Evolutionary conservation across 2,113 vertebrate genomes (phyloP), one percentile per base, ranked within the genome.

Genomic region (Oreochromis aureus): DNA sequence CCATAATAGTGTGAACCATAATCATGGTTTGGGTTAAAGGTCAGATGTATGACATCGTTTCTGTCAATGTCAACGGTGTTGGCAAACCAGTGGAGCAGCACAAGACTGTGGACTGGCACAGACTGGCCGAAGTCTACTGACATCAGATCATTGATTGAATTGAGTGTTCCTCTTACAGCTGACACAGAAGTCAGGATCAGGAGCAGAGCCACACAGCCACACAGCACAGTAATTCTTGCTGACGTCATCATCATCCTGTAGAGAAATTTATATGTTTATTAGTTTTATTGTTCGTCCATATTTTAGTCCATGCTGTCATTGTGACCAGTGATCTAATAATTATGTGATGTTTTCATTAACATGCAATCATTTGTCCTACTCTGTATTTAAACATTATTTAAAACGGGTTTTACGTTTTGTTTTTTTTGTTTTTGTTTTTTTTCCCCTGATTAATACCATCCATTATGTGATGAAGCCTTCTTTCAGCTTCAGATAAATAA

Each of bases 61-160:
- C 12, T 41, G 55, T 48, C 5, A 78, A 78, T 63, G 19, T 51
- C 1, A n/a, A 87, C 85, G 16, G 9, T 12, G 11, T 18, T 13
- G 32, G 86, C 66, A 82, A 87, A 87, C 86, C 86, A 87, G 44
- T 51, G 32, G n/a, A 87, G 86, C 22, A 82, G 41, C 44, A n/a
- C 22, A 39, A 59, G 16, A 41, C 54, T n/a, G 44, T 82, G 12
- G 5, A 46, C 30, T 2, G 32, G 27, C 44, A 53, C 66, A 22
- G 7, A n/a, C 4, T n/a, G 18, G 39, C 24, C 10, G 18, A 15
- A 46, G 4, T 1, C 5, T 1, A 18, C 15, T 48, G 69, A 5
- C 10, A 5, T 22, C 15, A 78, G 6, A 53, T 87, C 80, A 2
- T 6, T 19, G 24, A 82, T 78, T 76, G 80, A 87, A 27, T 8